phyloP scores from a whole-genome alignment of 2,888 invertebrate species.

The Mylabris sibirica region DNA sequence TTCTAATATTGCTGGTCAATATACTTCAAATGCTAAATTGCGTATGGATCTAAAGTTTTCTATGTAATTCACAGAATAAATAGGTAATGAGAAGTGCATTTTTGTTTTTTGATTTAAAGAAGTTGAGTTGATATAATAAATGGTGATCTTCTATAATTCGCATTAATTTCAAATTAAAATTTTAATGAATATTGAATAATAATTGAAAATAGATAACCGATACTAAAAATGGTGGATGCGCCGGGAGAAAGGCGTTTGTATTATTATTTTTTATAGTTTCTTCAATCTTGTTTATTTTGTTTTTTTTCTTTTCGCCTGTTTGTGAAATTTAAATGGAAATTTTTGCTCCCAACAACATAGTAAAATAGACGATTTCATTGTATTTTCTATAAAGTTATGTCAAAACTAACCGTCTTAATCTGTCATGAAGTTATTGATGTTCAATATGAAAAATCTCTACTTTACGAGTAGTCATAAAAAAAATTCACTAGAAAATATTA shows the following conservation, averaged over 20 bases:
- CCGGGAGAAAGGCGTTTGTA: neutral
- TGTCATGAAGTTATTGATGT: constrained; percentile 8
- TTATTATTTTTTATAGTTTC: no score
- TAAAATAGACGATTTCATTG: neutral
- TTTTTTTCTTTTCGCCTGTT: neutral
- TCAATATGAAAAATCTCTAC: neutral
- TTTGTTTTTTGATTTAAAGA: no score
- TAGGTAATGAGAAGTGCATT: no score
- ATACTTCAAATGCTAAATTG: neutral
- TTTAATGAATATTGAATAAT: no score
- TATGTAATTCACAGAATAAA: no score
- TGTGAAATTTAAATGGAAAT: neutral
- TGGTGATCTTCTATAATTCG: no score
- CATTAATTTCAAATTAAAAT: no score
- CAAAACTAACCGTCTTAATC: constrained; percentile 6
- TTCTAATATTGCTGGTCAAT: neutral
- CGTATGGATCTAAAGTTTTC: neutral
- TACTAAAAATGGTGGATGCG: constrained; percentile 5
- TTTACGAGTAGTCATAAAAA: neutral
- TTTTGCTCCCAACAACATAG: neutral
- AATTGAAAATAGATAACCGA: no score
- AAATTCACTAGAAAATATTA: neutral
- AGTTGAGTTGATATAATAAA: no score
- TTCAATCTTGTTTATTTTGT: neutral
- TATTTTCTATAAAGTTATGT: neutral